Evolutionary conservation across 2,113 vertebrate species (phyloP).

Genomic region (Onychostoma macrolepis): DNA sequence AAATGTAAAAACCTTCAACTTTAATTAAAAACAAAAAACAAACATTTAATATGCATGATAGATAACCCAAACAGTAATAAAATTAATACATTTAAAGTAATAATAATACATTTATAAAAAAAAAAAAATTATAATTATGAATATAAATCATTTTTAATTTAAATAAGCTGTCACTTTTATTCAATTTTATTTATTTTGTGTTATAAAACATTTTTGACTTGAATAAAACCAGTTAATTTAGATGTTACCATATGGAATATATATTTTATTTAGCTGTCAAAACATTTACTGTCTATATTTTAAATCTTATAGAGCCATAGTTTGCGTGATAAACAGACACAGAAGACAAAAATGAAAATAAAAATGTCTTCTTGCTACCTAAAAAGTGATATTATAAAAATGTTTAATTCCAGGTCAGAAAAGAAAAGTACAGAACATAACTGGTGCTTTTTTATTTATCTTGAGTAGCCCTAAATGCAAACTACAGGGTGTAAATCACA

Average conservation of each 20-base stretch:
- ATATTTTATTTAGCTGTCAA: background rate
- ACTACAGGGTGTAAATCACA: constrained; percentile 27
- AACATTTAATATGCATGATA: background rate
- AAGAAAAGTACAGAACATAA: background rate
- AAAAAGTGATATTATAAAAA: background rate
- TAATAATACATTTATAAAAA: background rate
- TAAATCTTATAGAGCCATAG: background rate
- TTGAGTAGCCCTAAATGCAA: background rate
- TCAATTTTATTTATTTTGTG: too few relatives aligned
- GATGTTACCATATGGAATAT: too few relatives aligned
- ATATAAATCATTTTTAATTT: background rate
- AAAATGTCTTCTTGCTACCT: background rate
- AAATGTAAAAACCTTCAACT: background rate
- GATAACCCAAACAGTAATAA: background rate
- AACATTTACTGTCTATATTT: background rate
- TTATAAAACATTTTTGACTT: too few relatives aligned
- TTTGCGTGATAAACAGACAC: background rate
- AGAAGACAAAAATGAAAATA: background rate
- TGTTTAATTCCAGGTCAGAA: background rate
- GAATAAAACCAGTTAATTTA: too few relatives aligned
- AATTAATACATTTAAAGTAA: background rate
- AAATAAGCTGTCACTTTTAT: too few relatives aligned
- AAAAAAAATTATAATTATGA: background rate
- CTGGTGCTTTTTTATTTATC: background rate
- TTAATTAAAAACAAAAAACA: background rate